These are phyloP conservation scores for Nyctibius grandis DNA, from an alignment of 2,797 vertebrate genomes.

Conservation along the genomic window DNA sequence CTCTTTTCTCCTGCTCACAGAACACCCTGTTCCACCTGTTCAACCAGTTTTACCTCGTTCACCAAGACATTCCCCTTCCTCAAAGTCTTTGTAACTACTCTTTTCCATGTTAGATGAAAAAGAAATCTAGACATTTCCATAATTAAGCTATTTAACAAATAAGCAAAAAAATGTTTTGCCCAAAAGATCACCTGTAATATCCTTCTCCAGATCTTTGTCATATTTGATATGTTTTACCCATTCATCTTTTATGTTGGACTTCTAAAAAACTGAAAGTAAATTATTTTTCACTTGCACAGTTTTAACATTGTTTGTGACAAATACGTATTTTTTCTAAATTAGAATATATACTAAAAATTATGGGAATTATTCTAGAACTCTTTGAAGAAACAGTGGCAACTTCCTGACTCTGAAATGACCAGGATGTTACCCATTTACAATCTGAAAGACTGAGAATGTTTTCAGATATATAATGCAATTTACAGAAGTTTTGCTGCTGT, in stretches of 20 bases:
- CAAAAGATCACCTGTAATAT: background rate
- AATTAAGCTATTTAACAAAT: background rate
- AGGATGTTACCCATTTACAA: background rate
- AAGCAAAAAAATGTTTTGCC: background rate
- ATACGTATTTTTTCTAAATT: rapidly evolving
- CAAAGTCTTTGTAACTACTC: background rate
- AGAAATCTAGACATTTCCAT: background rate
- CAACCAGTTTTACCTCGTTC: background rate
- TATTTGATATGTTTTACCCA: background rate
- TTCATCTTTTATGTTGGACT: rapidly evolving
- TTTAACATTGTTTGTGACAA: background rate
- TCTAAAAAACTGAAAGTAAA: background rate
- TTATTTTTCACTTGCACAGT: background rate
- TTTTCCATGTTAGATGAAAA: background rate
- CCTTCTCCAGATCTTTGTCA: background rate
- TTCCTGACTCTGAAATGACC: background rate
- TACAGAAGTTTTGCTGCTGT: background rate
- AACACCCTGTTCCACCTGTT: background rate
- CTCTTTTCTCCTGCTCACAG: background rate
- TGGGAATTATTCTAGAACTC: background rate
- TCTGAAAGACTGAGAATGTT: background rate
- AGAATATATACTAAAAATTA: background rate
- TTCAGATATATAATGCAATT: background rate
- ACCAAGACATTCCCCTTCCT: background rate
- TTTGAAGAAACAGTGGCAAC: background rate